phyloP scores from a whole-genome alignment of 1,140 invertebrate species.

The Hetaerina americana region DNA sequence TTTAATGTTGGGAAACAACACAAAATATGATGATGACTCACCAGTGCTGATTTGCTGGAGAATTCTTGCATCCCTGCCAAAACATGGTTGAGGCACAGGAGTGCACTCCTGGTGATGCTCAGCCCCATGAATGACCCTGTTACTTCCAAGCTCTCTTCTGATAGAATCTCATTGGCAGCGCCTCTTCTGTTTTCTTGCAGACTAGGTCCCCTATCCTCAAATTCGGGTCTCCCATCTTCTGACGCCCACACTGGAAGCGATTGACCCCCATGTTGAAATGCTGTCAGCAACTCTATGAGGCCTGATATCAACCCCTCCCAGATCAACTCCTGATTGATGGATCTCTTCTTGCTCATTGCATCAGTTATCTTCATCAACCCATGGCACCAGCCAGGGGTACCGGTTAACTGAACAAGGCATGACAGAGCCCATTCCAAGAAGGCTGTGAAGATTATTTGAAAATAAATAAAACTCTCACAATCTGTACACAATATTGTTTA shows the following conservation, averaged over 20 bases:
- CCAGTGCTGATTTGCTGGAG: slow-evolving; percentile 28
- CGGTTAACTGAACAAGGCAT: slow-evolving; percentile 35
- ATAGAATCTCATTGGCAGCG: neutral
- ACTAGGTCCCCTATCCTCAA: neutral
- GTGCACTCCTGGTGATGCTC: slow-evolving; percentile 36
- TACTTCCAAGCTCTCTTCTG: neutral
- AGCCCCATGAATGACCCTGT: slow-evolving; percentile 36
- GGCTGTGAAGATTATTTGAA: slow-evolving; percentile 26
- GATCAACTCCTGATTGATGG: neutral
- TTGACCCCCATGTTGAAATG: slow-evolving; percentile 30
- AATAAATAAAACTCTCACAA: too few species aligned
- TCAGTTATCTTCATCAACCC: slow-evolving; percentile 20
- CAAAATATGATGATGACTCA: neutral
- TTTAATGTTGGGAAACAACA: too few species aligned
- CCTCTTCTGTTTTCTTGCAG: neutral
- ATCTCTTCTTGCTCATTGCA: slow-evolving; percentile 15
- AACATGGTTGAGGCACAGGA: slow-evolving; percentile 39
- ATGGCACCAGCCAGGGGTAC: slow-evolving; percentile 30
- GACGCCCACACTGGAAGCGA: slow-evolving; percentile 24
- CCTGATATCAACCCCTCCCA: slow-evolving; percentile 17
- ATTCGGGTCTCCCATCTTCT: neutral
- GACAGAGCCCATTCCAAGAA: slow-evolving; percentile 36
- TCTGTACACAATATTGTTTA: too few species aligned
- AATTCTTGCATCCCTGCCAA: slow-evolving; percentile 33
- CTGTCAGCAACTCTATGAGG: slow-evolving; percentile 34